phyloP scores from a whole-genome alignment of 2,113 vertebrate genomes.

The Silurus asotus region DNA sequence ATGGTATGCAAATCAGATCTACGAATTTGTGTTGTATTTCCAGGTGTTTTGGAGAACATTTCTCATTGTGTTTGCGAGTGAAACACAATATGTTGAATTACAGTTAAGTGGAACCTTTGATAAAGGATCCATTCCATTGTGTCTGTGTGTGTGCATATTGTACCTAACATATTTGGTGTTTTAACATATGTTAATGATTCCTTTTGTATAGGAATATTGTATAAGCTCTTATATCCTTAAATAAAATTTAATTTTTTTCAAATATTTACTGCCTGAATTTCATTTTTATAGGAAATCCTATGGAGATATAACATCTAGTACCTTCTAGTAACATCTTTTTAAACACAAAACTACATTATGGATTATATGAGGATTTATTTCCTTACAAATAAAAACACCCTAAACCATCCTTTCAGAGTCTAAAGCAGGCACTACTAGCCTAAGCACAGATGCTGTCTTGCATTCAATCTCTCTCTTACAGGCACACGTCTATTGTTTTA shows the following conservation, averaged over 20 bases:
- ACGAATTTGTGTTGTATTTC: constrained; percentile 55
- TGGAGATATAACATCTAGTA: background rate
- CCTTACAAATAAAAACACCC: background rate
- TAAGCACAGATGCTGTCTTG: constrained; percentile 39
- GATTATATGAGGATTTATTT: background rate
- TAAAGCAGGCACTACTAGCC: constrained; percentile 2
- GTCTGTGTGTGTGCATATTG: constrained; percentile 36
- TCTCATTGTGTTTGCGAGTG: constrained; percentile 63
- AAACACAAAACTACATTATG: background rate
- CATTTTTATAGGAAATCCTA: background rate
- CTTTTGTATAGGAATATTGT: background rate
- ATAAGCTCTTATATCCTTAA: constrained; percentile 40
- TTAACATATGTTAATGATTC: constrained; percentile 19
- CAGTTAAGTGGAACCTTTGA: constrained; percentile 41
- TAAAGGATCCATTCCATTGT: constrained; percentile 34
- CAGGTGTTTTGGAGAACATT: constrained; percentile 71
- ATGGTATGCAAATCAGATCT: constrained; percentile 47
- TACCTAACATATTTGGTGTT: constrained; percentile 51
- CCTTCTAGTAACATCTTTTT: background rate
- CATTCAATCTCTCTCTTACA: constrained; percentile 62
- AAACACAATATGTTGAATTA: constrained; percentile 21
- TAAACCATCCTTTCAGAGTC: background rate
- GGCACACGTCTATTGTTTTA: constrained; percentile 73
- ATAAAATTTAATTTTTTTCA: constrained; percentile 37
- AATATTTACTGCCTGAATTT: background rate